Conservation (phyloP, 2,888 invertebrate species). For the Sturmia bella region DNA sequence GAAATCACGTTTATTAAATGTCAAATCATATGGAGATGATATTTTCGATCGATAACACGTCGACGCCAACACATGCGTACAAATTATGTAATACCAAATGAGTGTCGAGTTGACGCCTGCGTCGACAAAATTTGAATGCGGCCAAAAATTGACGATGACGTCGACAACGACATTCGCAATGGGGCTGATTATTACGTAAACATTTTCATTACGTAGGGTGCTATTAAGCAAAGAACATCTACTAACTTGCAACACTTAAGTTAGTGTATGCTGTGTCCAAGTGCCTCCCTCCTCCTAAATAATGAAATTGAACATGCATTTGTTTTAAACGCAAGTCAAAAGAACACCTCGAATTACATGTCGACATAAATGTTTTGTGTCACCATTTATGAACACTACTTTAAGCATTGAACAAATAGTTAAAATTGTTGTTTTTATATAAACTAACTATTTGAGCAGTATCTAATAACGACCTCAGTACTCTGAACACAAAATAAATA, state of each 20-base stretch:
- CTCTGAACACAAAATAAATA: neutral
- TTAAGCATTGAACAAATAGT: conserved; percentile 61
- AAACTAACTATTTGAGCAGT: conserved; percentile 42
- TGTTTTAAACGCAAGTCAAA: conserved; percentile 60
- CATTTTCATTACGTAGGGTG: conserved; percentile 15
- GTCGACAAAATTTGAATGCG: too few relatives aligned
- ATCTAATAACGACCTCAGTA: conserved; percentile 56
- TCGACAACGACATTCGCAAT: too few relatives aligned
- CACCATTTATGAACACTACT: conserved; percentile 71
- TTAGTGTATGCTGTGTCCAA: conserved; percentile 1
- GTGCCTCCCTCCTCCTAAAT: conserved; percentile 31
- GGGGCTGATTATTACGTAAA: neutral
- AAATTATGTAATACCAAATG: too few relatives aligned
- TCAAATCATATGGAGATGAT: too few relatives aligned
- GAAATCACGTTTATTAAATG: too few relatives aligned
- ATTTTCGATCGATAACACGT: too few relatives aligned
- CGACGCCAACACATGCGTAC: too few relatives aligned
- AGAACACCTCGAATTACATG: conserved; percentile 71
- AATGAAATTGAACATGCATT: conserved; percentile 59
- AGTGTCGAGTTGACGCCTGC: too few relatives aligned
- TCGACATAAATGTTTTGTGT: conserved; percentile 72
- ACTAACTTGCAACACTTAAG: conserved; percentile 7
- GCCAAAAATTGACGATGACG: too few relatives aligned
- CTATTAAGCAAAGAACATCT: conserved; percentile 16
- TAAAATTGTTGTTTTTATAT: conserved; percentile 51